These are phyloP conservation scores for Lamellibrachia columna DNA, from an alignment of 2,888 invertebrate genomes.

Conservation along the genomic window DNA sequence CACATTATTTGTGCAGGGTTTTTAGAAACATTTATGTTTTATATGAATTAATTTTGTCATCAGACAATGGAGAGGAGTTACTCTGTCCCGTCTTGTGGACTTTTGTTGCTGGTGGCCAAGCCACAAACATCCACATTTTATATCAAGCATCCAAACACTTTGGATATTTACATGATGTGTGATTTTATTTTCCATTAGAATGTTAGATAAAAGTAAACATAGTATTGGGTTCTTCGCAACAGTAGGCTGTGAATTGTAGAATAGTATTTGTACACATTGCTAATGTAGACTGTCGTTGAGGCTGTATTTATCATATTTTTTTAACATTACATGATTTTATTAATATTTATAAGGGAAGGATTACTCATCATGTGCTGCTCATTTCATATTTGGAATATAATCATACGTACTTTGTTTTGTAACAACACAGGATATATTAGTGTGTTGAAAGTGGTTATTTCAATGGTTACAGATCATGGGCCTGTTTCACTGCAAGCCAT, in stretches of 20 bases:
- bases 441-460: background rate
- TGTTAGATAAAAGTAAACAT: background rate
- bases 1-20: background rate
- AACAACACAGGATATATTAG: background rate
- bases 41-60: background rate
- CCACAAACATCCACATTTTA: background rate
- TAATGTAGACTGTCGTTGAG: background rate
- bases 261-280: background rate
- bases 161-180: background rate
- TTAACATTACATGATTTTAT: background rate
- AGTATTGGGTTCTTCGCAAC: constrained; percentile 6
- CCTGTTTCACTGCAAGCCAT: background rate
- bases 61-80: background rate
- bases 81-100: background rate
- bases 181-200: background rate
- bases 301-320: background rate
- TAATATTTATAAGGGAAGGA: background rate
- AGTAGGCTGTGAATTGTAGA: background rate
- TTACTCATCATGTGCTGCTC: background rate
- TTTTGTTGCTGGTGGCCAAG: background rate
- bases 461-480: background rate
- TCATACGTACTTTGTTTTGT: background rate
- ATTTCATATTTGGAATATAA: background rate
- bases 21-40: background rate
- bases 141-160: background rate